These are phyloP conservation scores for Neodiprion lecontei DNA, from an alignment of 1,140 invertebrate species.

Conservation along the genomic window DNA sequence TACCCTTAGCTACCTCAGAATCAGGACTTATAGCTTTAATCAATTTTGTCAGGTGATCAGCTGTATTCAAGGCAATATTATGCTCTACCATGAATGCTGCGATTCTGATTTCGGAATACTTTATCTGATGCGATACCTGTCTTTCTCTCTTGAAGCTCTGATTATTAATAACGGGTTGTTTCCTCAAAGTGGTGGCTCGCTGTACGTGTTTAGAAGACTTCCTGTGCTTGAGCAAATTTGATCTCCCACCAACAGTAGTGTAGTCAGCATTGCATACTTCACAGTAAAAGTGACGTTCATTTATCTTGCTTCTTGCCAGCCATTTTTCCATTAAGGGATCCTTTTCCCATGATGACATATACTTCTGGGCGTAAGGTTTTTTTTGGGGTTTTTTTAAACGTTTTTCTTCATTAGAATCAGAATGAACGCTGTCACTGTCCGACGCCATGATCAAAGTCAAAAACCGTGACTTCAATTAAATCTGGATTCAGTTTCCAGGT, in stretches of 20 bases:
- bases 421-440: not conserved
- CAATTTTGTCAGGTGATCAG: conserved; percentile 27
- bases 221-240: not conserved
- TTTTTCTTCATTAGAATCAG: not conserved
- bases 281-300: not conserved
- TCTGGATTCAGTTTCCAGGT: not conserved
- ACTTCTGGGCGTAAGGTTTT: not conserved
- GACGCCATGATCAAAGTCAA: not conserved
- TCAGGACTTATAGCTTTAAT: conserved; percentile 26
- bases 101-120: conserved; percentile 24
- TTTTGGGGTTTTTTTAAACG: not conserved
- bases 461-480: not conserved
- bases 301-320: not conserved
- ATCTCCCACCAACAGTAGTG: not conserved
- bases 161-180: not conserved
- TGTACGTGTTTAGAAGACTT: not conserved
- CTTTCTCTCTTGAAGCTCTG: too few species aligned
- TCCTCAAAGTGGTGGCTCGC: not conserved
- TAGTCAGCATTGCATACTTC: not conserved
- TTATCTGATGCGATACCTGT: not conserved
- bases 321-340: not conserved
- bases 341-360: not conserved
- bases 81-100: conserved; percentile 25
- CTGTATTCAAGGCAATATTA: conserved; percentile 26
- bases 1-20: conserved; percentile 23